These are phyloP conservation scores for Pseudanteris insignis DNA, from an alignment of 2,888 invertebrate genomes.

Conservation along the genomic window DNA sequence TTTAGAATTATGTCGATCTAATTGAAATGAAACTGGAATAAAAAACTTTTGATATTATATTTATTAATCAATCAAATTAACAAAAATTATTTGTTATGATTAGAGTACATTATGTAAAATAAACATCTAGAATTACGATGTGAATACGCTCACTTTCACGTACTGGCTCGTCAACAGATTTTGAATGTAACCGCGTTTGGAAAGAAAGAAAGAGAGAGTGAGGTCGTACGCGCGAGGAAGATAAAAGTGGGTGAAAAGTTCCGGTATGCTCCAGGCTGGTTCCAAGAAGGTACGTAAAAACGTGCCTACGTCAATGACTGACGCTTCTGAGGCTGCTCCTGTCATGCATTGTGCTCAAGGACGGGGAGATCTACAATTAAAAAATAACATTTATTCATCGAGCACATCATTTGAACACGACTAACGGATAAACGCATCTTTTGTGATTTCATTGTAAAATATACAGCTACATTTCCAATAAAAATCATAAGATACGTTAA, in stretches of 20 bases:
- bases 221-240: constrained; percentile 1
- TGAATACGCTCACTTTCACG: constrained; percentile 8
- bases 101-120: constrained; percentile 10
- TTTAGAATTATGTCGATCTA: too few species aligned
- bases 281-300: constrained; percentile 31
- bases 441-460: not conserved
- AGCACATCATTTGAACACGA: too few species aligned
- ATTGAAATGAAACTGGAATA: not conserved
- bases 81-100: constrained; percentile 26
- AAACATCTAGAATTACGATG: constrained; percentile 25
- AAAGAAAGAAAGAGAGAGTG: constrained; percentile 10
- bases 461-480: too few species aligned
- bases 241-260: constrained; percentile 15
- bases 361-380: constrained; percentile 59
- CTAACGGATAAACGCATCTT: too few species aligned
- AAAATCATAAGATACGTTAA: not conserved
- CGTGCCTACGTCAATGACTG: constrained; percentile 46
- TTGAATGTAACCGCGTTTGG: constrained; percentile 3
- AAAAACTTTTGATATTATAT: constrained; percentile 16
- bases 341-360: constrained; percentile 56
- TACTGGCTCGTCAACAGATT: constrained; percentile 13
- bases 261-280: constrained; percentile 13
- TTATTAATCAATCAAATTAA: constrained; percentile 43
- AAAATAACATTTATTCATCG: constrained; percentile 3
- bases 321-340: constrained; percentile 56